phyloP scores from a whole-genome alignment of 2,113 vertebrate genomes.

The Vulpes lagopus region DNA sequence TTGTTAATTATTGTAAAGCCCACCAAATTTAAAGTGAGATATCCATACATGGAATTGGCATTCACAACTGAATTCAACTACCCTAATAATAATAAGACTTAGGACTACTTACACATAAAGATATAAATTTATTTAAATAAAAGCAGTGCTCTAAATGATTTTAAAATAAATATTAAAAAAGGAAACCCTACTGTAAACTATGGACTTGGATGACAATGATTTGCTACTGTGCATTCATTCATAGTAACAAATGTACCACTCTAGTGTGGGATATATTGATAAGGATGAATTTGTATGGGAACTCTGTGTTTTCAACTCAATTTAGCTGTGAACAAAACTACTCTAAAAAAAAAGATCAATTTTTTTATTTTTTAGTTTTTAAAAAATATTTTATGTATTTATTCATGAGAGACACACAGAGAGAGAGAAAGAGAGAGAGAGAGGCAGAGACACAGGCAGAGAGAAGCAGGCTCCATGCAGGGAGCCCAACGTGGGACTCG shows the following conservation, averaged over 20 bases:
- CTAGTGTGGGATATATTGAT: not conserved
- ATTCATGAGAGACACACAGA: too few relatives aligned
- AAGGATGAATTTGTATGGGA: not conserved
- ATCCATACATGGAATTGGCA: not conserved
- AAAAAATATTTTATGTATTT: too few relatives aligned
- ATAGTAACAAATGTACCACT: not conserved
- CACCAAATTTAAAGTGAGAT: not conserved
- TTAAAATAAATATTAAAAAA: slow-evolving; percentile 42
- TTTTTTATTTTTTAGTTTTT: too few relatives aligned
- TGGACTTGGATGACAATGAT: not conserved
- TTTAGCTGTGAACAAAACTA: not conserved
- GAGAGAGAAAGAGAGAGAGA: too few relatives aligned
- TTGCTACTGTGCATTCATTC: not conserved
- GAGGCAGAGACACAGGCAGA: too few relatives aligned
- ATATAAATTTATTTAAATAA: slow-evolving; percentile 9
- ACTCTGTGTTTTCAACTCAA: not conserved
- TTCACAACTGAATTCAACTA: not conserved
- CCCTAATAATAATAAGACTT: not conserved
- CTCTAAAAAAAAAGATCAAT: not conserved
- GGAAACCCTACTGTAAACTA: not conserved
- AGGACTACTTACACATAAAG: not conserved
- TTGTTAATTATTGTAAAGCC: slow-evolving; percentile 10
- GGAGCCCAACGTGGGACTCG: too few relatives aligned
- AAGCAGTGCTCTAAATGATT: slow-evolving; percentile 10
- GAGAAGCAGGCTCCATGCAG: too few relatives aligned